Conservation (phyloP, 2,797 vertebrate genomes). For the Danio tinwini region DNA sequence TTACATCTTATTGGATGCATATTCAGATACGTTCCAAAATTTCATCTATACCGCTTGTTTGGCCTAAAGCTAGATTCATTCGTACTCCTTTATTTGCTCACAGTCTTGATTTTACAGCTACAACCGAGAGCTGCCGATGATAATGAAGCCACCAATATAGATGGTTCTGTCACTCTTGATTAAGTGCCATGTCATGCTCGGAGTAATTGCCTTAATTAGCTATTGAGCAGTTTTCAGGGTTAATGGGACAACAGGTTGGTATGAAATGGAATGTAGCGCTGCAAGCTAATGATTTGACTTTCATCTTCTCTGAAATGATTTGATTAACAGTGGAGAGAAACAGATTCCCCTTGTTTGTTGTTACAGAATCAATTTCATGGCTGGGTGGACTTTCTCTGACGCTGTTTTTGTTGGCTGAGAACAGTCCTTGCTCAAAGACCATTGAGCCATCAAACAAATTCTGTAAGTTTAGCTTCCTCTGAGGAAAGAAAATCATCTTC, state of each 20-base stretch:
- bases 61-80: conserved; percentile 28
- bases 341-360: conserved; percentile 92
- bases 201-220: conserved; percentile 97
- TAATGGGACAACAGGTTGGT: conserved; percentile 89
- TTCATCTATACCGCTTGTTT: conserved; percentile 4
- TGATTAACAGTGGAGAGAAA: conserved; percentile 93
- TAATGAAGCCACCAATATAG: conserved; percentile 82
- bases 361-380: conserved; percentile 99
- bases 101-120: conserved; percentile 21
- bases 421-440: conserved; percentile 72
- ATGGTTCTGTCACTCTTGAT: conserved; percentile 83
- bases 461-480: conserved; percentile 64
- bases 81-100: neutral
- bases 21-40: conserved; percentile 20
- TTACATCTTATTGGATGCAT: conserved; percentile 25
- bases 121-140: conserved; percentile 69
- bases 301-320: conserved; percentile 95
- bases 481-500: conserved; percentile 45
- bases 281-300: conserved; percentile 94
- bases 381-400: conserved; percentile 86
- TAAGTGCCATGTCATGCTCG: conserved; percentile 82
- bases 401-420: conserved; percentile 74
- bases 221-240: conserved; percentile 93
- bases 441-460: conserved; percentile 58
- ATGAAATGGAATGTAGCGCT: conserved; percentile 90